Conservation (phyloP, 2,797 vertebrate genomes). For the Danio albolineatus region DNA sequence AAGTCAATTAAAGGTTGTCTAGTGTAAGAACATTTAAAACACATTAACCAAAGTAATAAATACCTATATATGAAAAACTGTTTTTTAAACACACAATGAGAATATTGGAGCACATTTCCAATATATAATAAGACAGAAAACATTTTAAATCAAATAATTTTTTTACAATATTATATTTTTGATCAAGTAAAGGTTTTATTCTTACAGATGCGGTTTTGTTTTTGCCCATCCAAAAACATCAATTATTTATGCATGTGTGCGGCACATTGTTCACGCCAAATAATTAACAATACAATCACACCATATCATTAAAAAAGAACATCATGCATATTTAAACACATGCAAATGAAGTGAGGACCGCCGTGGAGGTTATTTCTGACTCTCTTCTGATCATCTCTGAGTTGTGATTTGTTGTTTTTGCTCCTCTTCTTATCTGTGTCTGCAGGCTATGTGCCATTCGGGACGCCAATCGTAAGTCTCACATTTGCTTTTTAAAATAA, state of each 20-base stretch:
- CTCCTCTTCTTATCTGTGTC: constrained; percentile 55
- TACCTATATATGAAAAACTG: too few relatives aligned
- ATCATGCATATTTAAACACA: neutral
- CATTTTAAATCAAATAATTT: too few relatives aligned
- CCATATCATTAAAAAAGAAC: neutral
- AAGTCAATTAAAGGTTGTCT: too few relatives aligned
- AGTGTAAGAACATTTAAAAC: too few relatives aligned
- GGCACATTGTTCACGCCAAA: neutral
- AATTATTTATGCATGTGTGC: constrained; percentile 5
- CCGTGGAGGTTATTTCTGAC: constrained; percentile 8
- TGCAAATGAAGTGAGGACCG: constrained; percentile 5
- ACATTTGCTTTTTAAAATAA: constrained; percentile 16
- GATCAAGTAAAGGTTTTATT: too few relatives aligned
- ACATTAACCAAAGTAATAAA: too few relatives aligned
- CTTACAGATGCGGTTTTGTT: neutral
- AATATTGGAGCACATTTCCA: too few relatives aligned
- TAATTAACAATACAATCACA: neutral
- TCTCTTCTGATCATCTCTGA: neutral
- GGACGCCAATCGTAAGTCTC: constrained; percentile 96
- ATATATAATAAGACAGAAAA: too few relatives aligned
- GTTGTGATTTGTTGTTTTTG: constrained; percentile 28
- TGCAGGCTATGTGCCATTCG: constrained; percentile 97
- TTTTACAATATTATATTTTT: too few relatives aligned
- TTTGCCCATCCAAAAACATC: neutral
- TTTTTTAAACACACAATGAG: too few relatives aligned